These are phyloP conservation scores for Drosophila bifasciata DNA, from an alignment of 1,140 invertebrate genomes.

Conservation along the genomic window DNA sequence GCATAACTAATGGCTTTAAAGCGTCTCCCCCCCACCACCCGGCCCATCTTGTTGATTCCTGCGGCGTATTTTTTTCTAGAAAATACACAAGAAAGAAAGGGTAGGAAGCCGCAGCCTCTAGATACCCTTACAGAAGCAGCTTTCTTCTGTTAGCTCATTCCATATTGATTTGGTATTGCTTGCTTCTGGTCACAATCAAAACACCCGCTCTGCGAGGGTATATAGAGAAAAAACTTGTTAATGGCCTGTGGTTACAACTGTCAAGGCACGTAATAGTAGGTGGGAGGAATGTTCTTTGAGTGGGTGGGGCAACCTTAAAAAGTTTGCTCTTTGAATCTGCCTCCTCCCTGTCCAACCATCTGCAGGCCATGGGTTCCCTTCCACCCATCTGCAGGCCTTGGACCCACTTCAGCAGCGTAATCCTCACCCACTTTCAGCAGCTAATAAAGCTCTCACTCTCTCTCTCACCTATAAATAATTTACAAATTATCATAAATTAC, in stretches of 20 bases:
- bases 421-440: conserved; percentile 15
- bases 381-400: conserved; percentile 3
- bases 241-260: conserved; percentile 51
- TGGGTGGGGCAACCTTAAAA: conserved; percentile 7
- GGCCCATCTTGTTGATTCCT: conserved; percentile 52
- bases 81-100: neutral
- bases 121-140: too few relatives aligned
- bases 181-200: too few relatives aligned
- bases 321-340: conserved; percentile 4
- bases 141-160: too few relatives aligned
- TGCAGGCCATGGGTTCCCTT: neutral
- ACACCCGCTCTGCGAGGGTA: neutral
- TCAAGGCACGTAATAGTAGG: conserved; percentile 32
- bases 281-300: neutral
- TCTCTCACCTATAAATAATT: conserved; percentile 38
- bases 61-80: conserved; percentile 39
- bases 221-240: conserved; percentile 51
- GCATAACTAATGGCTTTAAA: conserved; percentile 51
- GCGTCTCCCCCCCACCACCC: neutral
- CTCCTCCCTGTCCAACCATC: neutral
- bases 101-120: too few relatives aligned
- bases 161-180: too few relatives aligned
- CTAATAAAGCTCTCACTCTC: conserved; percentile 35
- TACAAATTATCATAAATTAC: conserved; percentile 27
- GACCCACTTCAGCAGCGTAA: conserved; percentile 10